A percentile compares a stretch with the other conserved stretches of the same genome.
These are phyloP conservation scores for Phytoseiulus persimilis DNA, from an alignment of 2,888 invertebrate species.

Conservation along the genomic window DNA sequence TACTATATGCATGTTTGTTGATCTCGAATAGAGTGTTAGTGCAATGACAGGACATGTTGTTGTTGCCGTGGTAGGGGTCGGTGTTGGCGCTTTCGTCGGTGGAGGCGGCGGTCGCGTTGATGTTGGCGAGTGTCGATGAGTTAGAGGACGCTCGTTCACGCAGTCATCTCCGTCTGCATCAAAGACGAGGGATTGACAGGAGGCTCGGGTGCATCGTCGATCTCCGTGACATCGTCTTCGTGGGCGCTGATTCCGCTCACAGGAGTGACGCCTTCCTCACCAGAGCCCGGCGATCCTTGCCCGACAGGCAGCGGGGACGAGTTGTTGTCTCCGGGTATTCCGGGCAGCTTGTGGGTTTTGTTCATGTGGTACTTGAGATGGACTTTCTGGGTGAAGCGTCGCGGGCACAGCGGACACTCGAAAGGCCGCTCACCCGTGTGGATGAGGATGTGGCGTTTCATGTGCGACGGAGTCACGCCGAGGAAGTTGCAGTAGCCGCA, in stretches of 20 bases:
- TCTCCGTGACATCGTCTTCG: slow-evolving; percentile 30
- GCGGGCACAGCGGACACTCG: slow-evolving; percentile 36
- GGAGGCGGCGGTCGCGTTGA: no score
- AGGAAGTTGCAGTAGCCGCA: slow-evolving; percentile 38
- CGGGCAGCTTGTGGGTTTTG: slow-evolving; percentile 33
- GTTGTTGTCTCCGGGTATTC: slow-evolving; percentile 29
- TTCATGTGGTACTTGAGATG: slow-evolving; percentile 37
- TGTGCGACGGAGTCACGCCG: slow-evolving; percentile 32
- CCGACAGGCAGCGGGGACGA: slow-evolving; percentile 32
- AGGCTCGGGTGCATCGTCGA: slow-evolving; percentile 33
- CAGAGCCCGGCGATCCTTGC: slow-evolving; percentile 37
- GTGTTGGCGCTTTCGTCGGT: not conserved
- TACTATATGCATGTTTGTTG: slow-evolving; percentile 28
- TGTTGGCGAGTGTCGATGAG: not conserved
- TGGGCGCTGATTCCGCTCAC: slow-evolving; percentile 31
- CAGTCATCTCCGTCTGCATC: slow-evolving; percentile 34
- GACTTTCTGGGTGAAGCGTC: slow-evolving; percentile 36
- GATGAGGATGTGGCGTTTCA: slow-evolving; percentile 37
- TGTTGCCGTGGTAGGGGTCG: not conserved
- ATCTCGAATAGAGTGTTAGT: slow-evolving; percentile 8
- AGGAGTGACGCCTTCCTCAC: slow-evolving; percentile 35
- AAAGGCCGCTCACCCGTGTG: slow-evolving; percentile 37
- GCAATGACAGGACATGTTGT: slow-evolving; percentile 5
- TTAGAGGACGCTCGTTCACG: slow-evolving; percentile 9
- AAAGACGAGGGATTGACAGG: slow-evolving; percentile 31